Evolutionary conservation across 1,140 invertebrate species (phyloP), one percentile per base, ranked within the genome.

Genomic region (Sitobion miscanthi): DNA sequence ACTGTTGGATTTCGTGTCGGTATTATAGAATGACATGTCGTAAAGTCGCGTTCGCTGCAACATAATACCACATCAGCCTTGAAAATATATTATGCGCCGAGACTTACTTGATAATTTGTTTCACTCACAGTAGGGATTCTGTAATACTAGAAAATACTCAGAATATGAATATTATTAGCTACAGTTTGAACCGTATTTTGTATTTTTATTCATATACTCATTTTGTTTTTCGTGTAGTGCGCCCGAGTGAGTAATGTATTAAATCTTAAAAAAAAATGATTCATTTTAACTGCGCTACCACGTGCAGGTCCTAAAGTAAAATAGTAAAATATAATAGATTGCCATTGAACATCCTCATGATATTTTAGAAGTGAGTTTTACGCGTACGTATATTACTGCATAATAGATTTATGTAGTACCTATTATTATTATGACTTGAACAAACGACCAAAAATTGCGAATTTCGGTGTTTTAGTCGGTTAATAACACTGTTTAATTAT

Each of bases 81-180:
- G 90, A 91, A 77, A 42, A 42, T 42, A 82, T 91, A 91, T 49
- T 42, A 77, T 49, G 25, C 57, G 21, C 90, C 0, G 42, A 77
- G 62, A 77, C 69, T 69, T 77, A 91, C 57, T 82, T 91, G 89
- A 91, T 91, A 69, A 91, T 91, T 91, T 91, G 90, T 91, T 91
- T 91, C 90, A n/a, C 42, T 91, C 90, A n/a, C 90, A 91, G 90
- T 47, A 25, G 90, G 90, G 90, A 77, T 77, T 91, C 90, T 45
- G 35, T 90, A 47, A 62, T 45, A 45, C 69, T 77, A 77, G 42
- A 45, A 77, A 77, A 77, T 69, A 35, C 47, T 47, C 57, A 47
- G 42, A 82, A 47, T 45, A 82, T 69, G 52, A 91, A 77, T 47
- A 69, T 25, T 45, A 89, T 62, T 90, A 91, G 42, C n/a, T 77